These are phyloP conservation scores for Acromyrmex echinatior DNA, from an alignment of 1,140 invertebrate species.

Conservation along the genomic window DNA sequence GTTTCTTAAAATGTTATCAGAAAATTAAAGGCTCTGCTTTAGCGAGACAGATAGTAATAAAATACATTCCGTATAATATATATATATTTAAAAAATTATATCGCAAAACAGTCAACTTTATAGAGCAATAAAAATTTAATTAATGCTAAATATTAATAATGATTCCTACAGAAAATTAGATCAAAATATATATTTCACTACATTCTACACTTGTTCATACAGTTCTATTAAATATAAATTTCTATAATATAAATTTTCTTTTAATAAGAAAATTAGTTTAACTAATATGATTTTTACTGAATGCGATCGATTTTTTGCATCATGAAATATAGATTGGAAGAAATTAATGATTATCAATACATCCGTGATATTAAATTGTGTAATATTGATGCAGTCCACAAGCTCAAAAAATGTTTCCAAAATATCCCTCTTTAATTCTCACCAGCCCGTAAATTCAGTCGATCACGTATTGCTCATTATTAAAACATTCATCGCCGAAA, in stretches of 20 bases:
- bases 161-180: not conserved
- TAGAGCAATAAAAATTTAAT: not conserved
- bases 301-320: slow-evolving; percentile 1
- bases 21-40: not conserved
- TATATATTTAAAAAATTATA: not conserved
- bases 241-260: too few species aligned
- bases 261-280: slow-evolving; percentile 9
- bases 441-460: slow-evolving; percentile 46
- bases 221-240: not conserved
- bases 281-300: slow-evolving; percentile 10
- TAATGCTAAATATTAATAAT: not conserved
- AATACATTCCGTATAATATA: not conserved
- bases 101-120: not conserved
- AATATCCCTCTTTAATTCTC: slow-evolving; percentile 13
- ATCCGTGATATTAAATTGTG: slow-evolving; percentile 11
- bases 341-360: slow-evolving; percentile 13
- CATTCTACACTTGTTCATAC: not conserved
- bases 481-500: slow-evolving; percentile 24
- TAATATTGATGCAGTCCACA: not conserved
- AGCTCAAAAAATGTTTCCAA: slow-evolving; percentile 67
- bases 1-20: not conserved
- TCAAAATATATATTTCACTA: not conserved
- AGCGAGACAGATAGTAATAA: not conserved
- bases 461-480: slow-evolving; percentile 55
- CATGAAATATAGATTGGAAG: not conserved